Percentiles rank a stretch among this genome's conserved stretches.
phyloP scores from a whole-genome alignment of 2,888 invertebrate genomes.

The Tyria jacobaeae region DNA sequence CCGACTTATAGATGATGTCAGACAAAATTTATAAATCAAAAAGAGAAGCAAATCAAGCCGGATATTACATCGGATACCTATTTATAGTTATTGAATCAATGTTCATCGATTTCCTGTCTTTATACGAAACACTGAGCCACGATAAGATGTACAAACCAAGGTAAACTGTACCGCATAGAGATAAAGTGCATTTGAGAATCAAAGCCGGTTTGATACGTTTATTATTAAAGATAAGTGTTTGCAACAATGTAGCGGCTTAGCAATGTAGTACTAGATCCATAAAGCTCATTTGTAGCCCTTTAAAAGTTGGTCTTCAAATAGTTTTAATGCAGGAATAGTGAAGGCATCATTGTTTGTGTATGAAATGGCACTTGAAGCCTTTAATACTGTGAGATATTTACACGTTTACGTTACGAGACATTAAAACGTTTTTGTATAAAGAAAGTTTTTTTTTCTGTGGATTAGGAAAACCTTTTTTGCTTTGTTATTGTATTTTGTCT shows the following conservation, averaged over 20 bases:
- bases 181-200: not conserved
- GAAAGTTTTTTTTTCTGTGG: too few relatives aligned
- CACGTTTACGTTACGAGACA: not conserved
- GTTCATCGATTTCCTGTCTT: not conserved
- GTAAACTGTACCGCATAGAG: not conserved
- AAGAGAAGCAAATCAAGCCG: constrained; percentile 32
- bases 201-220: not conserved
- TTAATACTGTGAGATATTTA: not conserved
- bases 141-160: not conserved
- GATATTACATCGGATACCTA: constrained; percentile 26
- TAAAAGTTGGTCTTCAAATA: not conserved
- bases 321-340: not conserved
- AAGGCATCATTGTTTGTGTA: not conserved
- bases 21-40: constrained; percentile 27
- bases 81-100: constrained; percentile 23
- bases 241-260: not conserved
- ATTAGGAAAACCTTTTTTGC: too few relatives aligned
- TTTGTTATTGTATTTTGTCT: too few relatives aligned
- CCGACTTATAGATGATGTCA: constrained; percentile 43
- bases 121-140: not conserved
- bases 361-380: not conserved
- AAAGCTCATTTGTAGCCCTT: not conserved
- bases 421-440: too few relatives aligned
- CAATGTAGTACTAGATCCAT: not conserved
- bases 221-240: not conserved